These are phyloP conservation scores for Periophthalmodon schlosseri DNA, from an alignment of 2,113 vertebrate genomes.

Conservation along the genomic window DNA sequence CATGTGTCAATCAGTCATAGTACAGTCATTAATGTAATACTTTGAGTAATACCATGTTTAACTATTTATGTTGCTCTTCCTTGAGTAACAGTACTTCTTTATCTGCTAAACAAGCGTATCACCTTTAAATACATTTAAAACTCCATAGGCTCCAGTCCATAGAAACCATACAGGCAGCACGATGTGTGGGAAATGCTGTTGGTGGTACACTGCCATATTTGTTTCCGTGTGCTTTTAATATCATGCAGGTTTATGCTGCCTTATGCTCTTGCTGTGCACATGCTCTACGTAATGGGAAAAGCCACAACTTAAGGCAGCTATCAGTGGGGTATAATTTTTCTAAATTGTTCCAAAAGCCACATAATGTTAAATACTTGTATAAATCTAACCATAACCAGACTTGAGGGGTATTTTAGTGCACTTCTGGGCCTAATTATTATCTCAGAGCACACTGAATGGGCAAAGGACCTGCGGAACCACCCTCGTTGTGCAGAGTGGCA, in stretches of 20 bases:
- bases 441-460: slow-evolving; percentile 50
- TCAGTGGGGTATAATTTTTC: slow-evolving; percentile 74
- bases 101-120: not conserved
- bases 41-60: not conserved
- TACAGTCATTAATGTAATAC: too few relatives aligned
- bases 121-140: not conserved
- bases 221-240: slow-evolving; percentile 66
- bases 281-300: slow-evolving; percentile 63
- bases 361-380: slow-evolving; percentile 73
- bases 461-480: slow-evolving; percentile 57
- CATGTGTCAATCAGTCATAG: too few relatives aligned
- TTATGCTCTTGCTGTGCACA: slow-evolving; percentile 52
- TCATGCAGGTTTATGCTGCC: slow-evolving; percentile 57
- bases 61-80: not conserved
- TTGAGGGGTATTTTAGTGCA: slow-evolving; percentile 56
- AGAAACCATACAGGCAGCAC: slow-evolving; percentile 9
- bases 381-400: slow-evolving; percentile 72
- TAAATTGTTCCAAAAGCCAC: slow-evolving; percentile 77
- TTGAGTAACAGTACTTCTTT: not conserved
- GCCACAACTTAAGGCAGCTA: slow-evolving; percentile 73
- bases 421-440: slow-evolving; percentile 68
- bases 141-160: not conserved
- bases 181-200: slow-evolving; percentile 46
- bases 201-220: slow-evolving; percentile 66
- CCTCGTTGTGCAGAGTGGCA: slow-evolving; percentile 55